Base-by-base conservation (phyloP, 2,113 vertebrate species). In the Odobenus rosmarus region DNA sequence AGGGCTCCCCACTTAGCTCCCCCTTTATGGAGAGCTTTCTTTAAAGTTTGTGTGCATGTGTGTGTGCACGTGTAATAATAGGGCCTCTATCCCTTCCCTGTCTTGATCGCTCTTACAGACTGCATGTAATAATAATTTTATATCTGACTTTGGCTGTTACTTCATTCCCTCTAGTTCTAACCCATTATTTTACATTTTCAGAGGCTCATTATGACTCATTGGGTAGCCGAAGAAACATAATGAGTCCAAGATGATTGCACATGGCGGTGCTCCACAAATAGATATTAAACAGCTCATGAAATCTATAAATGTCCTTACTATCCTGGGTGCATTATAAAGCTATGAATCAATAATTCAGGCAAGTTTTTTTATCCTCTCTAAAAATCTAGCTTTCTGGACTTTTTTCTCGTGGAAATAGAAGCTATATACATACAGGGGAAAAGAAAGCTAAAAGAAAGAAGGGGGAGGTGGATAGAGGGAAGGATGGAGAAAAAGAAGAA, bases 151-250 rank as follows among this genome's bases (percentile, higher is more conserved):
- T 71, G 92, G 86, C 97, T 98, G 98, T 96, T 96, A 95, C 92
- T 97, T 98, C 98, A 98, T 98, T 98, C 97, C 91, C 95, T 97
- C 97, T 97, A 97, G 96, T 98, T 99, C 96, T 96, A 97, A 97
- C 93, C 96, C 96, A 97, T 98, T 96, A 98, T 98, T 98, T 98
- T 98, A 97, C 97, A 97, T 98, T 98, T 98, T 98, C 97, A 96
- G 95, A 97, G 97, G 92, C 95, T 98, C 95, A 94, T 97, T 98
- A 98, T 98, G 98, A 98, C 96, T 99, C 98, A 98, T 94, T 98
- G 97, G 98, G 88, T 97, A 98, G 98, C 97, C 90, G 69, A 99
- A 98, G 97, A 98, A 96, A 90, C 89, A 95, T 90, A 98, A 98
- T 0, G 59, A 98, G 98, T 92, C 95, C 96, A 96, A 98, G 97